Evolutionary conservation across 2,888 invertebrate species (phyloP), one percentile per base, ranked within the genome.

Genomic region (Drosophila bunnanda): DNA sequence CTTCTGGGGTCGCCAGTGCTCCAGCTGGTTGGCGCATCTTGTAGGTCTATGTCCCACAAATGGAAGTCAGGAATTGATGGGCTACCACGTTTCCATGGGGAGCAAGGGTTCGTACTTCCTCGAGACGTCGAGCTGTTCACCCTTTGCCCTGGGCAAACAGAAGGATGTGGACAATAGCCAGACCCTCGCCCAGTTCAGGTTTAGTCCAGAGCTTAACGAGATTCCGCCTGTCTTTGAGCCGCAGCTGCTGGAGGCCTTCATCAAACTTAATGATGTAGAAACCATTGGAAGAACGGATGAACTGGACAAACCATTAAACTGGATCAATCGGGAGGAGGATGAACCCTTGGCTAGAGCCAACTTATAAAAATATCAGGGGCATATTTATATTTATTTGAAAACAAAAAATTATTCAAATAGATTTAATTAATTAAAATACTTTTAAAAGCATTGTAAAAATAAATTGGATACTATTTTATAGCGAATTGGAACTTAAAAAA

Each of bases 1-100:
- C 0, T 95, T 95, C 88, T 95, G 94, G 90, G 94, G 93, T 0
- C 93, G 91, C 7, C 92, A 91, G 30, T 95, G 95, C 75, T 83
- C 82, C 48, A 83, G 93, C 10, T 94, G 94, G 94, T 89, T 94
- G 20, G 88, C 92, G 3, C 93, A 94, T 79, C 90, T 93, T 73
- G 91, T 94, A 25, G 94, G 94, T 0, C 92, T 93, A 84, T 95
- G 95, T 75, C 60, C 76, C 8, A 75, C 75, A 0, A 48, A 69
- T 4, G 76, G 77, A 0, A 50, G 77, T 4, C 81, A 89, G 46
- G 93, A 93, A 1, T 90, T 93, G 1, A 94, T 93, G 89, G 94
- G 94, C 10, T 94, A 94, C 88, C 85, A 93, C 70, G 92, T 93
- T 1, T 83, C 93, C 28, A 70, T 67, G 20, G 46, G 70, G 46